phyloP scores from a whole-genome alignment of 2,113 vertebrate genomes.

The Aleadryas rufinucha region DNA sequence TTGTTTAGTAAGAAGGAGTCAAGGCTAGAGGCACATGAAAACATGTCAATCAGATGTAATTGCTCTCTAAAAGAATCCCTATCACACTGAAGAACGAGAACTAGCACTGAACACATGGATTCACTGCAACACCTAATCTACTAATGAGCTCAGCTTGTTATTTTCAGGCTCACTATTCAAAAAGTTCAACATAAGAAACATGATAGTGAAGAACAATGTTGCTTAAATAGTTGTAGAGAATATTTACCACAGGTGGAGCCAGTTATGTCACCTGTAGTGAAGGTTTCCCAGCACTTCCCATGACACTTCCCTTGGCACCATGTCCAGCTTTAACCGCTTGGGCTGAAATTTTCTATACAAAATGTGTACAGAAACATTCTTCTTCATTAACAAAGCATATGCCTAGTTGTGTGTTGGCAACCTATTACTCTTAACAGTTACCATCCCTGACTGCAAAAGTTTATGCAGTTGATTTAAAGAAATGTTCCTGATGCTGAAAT shows the following conservation, averaged over 20 bases:
- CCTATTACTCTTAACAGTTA: background rate
- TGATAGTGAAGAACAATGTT: conserved; percentile 83
- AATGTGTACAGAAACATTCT: background rate
- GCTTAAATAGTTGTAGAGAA: conserved; percentile 36
- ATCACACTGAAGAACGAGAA: conserved; percentile 75
- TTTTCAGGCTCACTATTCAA: conserved; percentile 77
- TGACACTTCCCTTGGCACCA: background rate
- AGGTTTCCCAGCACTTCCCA: background rate
- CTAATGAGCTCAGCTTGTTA: conserved; percentile 88
- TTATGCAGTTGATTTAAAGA: background rate
- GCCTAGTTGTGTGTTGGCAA: background rate
- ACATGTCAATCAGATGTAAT: conserved; percentile 92
- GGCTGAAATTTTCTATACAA: background rate
- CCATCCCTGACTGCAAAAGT: background rate
- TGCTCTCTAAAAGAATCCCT: conserved; percentile 85
- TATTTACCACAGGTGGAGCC: background rate
- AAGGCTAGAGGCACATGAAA: conserved; percentile 82
- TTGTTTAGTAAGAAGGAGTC: conserved; percentile 68
- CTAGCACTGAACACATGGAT: conserved; percentile 77
- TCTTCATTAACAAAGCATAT: background rate
- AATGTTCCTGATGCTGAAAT: background rate
- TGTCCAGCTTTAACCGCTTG: background rate
- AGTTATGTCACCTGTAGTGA: background rate
- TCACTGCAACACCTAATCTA: conserved; percentile 88
- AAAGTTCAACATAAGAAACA: conserved; percentile 71